phyloP scores from a whole-genome alignment of 2,888 invertebrate genomes.

The Axea sp. region DNA sequence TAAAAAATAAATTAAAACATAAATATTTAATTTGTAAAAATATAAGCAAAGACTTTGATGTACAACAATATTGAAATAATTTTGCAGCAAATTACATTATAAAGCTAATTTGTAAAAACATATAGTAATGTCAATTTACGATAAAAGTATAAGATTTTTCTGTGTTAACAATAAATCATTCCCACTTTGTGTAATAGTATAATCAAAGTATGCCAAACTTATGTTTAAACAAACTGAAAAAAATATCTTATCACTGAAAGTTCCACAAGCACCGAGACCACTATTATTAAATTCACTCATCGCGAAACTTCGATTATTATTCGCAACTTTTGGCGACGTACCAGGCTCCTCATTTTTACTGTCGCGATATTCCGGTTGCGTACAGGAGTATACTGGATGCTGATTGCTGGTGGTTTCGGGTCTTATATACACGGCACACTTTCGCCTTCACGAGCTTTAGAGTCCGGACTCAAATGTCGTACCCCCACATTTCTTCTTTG shows the following conservation, averaged over 20 bases:
- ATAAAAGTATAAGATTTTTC: too few species aligned
- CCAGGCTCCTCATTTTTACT: conserved; percentile 78
- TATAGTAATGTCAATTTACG: too few species aligned
- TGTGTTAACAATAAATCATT: conserved; percentile 5
- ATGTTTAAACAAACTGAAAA: not conserved
- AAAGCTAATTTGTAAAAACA: too few species aligned
- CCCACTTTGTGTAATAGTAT: not conserved
- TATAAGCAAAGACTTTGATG: too few species aligned
- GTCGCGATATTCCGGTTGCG: conserved; percentile 79
- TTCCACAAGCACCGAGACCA: conserved; percentile 32
- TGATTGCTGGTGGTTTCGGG: conserved; percentile 80
- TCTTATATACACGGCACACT: conserved; percentile 82
- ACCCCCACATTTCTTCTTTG: conserved; percentile 78
- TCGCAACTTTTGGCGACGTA: conserved; percentile 68
- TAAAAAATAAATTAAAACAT: too few species aligned
- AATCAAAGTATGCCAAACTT: not conserved
- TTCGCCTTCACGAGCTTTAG: conserved; percentile 80
- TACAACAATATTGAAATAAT: too few species aligned
- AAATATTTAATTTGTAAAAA: too few species aligned
- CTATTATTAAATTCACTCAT: conserved; percentile 36
- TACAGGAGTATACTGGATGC: conserved; percentile 83
- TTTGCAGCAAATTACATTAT: too few species aligned
- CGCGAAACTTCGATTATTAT: conserved; percentile 34
- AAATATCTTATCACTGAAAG: too few species aligned
- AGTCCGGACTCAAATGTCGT: conserved; percentile 69